Conservation (phyloP, 1,140 invertebrate species). For the Thereuonema tuberculata region DNA sequence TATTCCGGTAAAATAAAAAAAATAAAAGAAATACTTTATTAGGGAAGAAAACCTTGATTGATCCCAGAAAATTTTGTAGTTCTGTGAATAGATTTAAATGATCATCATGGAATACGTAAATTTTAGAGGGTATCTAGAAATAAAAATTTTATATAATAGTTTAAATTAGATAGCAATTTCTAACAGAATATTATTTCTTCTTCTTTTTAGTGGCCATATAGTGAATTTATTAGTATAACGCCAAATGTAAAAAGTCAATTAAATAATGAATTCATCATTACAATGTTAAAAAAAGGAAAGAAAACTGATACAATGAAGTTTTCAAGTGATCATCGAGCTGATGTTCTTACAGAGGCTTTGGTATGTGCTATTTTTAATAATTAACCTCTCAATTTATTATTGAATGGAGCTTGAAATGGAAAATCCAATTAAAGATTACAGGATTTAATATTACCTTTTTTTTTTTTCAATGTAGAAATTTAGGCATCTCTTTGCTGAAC, state of each 20-base stretch:
- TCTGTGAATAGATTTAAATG: no score
- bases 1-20: no score
- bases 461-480: slow-evolving; percentile 27
- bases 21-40: no score
- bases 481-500: slow-evolving; percentile 29
- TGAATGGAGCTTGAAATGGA: no score
- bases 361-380: slow-evolving; percentile 9
- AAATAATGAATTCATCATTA: slow-evolving; percentile 58
- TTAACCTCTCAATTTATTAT: slow-evolving; percentile 19
- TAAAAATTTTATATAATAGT: no score
- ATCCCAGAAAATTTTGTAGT: no score
- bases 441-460: no score
- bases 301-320: slow-evolving; percentile 92
- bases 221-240: slow-evolving; percentile 37
- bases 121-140: no score
- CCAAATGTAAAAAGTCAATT: slow-evolving; percentile 27
- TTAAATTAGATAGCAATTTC: no score
- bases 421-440: slow-evolving; percentile 7
- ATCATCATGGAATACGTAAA: no score
- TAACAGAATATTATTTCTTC: no score
- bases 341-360: slow-evolving; percentile 74
- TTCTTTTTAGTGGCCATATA: slow-evolving; percentile 38
- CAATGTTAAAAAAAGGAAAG: slow-evolving; percentile 62
- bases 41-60: no score
- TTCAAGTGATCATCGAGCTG: slow-evolving; percentile 85